These are phyloP conservation scores for Spilarctia lutea DNA, from an alignment of 2,888 invertebrate genomes.

Conservation along the genomic window DNA sequence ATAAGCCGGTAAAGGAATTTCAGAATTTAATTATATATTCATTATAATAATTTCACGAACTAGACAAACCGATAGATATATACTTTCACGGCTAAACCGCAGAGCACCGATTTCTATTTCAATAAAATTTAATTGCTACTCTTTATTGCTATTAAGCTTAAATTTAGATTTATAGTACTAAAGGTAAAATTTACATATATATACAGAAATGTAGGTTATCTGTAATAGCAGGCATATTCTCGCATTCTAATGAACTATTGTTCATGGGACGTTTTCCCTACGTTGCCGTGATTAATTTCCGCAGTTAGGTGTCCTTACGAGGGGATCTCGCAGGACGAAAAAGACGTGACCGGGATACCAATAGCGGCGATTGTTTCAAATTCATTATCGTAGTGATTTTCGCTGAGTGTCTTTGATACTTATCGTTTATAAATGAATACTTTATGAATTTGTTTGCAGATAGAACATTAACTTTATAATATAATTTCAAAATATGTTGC, in stretches of 20 bases:
- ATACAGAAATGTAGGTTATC: constrained; percentile 2
- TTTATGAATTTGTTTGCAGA: neutral
- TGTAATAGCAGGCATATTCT: constrained; percentile 13
- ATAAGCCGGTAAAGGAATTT: neutral
- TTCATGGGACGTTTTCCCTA: constrained; percentile 17
- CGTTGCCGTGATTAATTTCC: constrained; percentile 45
- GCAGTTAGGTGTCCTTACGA: constrained; percentile 17
- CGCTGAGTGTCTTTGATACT: neutral
- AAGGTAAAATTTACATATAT: neutral
- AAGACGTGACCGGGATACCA: constrained; percentile 31
- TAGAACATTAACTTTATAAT: neutral
- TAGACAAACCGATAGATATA: too few relatives aligned
- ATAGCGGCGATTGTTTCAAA: constrained; percentile 7
- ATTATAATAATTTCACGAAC: too few relatives aligned
- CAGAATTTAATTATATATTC: too few relatives aligned
- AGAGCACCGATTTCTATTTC: too few relatives aligned
- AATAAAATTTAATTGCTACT: too few relatives aligned
- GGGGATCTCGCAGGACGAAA: constrained; percentile 19
- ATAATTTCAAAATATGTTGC: neutral
- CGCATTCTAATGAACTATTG: constrained; percentile 26
- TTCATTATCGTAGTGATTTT: constrained; percentile 1
- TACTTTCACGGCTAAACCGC: too few relatives aligned
- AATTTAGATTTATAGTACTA: neutral
- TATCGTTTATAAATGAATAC: neutral
- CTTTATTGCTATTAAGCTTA: too few relatives aligned